Evolutionary conservation across 2,113 vertebrate species (phyloP).

Genomic region (Cavia aperea): DNA sequence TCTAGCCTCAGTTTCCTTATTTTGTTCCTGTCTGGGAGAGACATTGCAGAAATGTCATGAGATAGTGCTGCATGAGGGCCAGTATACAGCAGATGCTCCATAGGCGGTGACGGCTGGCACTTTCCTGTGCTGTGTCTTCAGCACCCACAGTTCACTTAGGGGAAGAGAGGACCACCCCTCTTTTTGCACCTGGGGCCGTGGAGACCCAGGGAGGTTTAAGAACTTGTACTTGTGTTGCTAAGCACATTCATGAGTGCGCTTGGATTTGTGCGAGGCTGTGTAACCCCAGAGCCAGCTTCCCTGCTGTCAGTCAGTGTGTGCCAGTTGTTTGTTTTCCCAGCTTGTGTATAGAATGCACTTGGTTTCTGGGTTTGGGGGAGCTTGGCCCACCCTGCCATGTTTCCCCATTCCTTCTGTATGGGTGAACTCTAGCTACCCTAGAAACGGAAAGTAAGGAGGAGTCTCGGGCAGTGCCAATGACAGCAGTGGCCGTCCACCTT

Average conservation of each 20-base stretch:
- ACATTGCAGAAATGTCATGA: background rate
- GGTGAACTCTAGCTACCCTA: background rate
- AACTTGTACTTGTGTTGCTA: background rate
- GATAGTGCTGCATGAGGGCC: fast-evolving
- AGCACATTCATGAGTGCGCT: background rate
- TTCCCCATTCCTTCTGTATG: background rate
- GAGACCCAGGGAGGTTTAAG: background rate
- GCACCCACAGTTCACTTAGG: background rate
- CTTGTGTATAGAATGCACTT: fast-evolving
- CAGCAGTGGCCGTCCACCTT: background rate
- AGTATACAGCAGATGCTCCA: fast-evolving
- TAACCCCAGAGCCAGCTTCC: background rate
- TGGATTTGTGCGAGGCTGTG: background rate
- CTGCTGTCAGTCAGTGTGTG: background rate
- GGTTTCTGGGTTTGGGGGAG: background rate
- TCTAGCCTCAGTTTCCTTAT: background rate
- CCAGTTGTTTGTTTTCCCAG: background rate
- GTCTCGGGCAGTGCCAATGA: no score
- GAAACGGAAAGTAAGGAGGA: background rate
- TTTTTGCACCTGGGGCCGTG: background rate
- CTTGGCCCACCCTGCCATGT: fast-evolving
- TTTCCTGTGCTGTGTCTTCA: background rate
- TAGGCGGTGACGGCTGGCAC: fast-evolving
- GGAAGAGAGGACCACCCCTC: background rate
- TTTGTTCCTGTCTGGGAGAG: background rate